Conservation (phyloP, 2,113 vertebrate genomes). For the Struthidea cinerea region DNA sequence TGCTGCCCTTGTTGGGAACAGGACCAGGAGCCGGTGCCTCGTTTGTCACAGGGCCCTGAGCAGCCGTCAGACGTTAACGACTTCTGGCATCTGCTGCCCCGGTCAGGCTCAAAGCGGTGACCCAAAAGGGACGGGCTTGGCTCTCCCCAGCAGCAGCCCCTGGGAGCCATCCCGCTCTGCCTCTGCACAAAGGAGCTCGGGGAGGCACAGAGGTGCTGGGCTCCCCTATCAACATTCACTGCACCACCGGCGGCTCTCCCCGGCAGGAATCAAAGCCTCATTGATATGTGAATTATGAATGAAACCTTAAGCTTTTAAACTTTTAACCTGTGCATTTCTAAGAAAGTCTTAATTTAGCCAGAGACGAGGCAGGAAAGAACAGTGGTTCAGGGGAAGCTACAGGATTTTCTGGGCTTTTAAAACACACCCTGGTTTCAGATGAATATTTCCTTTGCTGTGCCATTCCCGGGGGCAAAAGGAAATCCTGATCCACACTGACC, state of each 20-base stretch:
- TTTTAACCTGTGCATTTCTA: constrained; percentile 64
- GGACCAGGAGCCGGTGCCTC: not conserved
- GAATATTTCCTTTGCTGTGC: not conserved
- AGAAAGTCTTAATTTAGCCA: constrained; percentile 52
- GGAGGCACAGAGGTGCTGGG: not conserved
- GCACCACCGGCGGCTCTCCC: constrained; percentile 1
- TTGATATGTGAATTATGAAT: constrained; percentile 68
- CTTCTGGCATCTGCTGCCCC: constrained; percentile 17
- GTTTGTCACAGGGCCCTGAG: constrained; percentile 5
- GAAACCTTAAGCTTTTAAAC: constrained; percentile 68
- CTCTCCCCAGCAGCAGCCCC: not conserved
- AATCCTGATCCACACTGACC: not conserved
- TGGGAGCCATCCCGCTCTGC: not conserved
- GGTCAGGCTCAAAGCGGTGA: not conserved
- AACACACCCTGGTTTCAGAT: not conserved
- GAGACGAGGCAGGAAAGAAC: not conserved
- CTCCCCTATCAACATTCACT: constrained; percentile 31
- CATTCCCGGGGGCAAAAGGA: not conserved
- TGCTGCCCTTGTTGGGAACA: not conserved
- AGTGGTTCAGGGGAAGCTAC: not conserved
- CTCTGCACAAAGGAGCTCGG: not conserved
- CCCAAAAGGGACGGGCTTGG: not conserved
- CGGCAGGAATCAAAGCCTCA: constrained; percentile 49
- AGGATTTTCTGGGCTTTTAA: not conserved
- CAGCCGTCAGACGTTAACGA: not conserved